Evolutionary conservation across 2,888 invertebrate species (phyloP).

Genomic region (Drosophila recens): DNA sequence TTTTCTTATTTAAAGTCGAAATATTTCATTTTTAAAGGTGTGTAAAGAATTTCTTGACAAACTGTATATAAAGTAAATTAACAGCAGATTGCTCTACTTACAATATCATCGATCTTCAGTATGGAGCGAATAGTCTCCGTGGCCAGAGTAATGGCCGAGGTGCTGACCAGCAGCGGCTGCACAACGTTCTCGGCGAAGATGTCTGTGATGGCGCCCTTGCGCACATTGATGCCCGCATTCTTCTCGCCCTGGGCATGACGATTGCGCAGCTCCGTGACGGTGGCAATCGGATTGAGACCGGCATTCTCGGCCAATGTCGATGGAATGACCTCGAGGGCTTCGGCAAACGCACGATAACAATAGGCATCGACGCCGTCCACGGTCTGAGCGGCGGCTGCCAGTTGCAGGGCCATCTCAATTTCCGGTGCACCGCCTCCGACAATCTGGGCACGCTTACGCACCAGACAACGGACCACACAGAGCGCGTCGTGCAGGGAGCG

Average conservation of each 20-base stretch:
- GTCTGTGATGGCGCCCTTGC: constrained; percentile 98
- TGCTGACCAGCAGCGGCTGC: constrained; percentile 98
- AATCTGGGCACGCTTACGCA: constrained; percentile 95
- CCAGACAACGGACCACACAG: constrained; percentile 97
- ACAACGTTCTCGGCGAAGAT: constrained; percentile 98
- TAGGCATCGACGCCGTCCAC: constrained; percentile 97
- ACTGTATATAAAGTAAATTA: too few species aligned
- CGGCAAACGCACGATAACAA: constrained; percentile 97
- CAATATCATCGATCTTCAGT: constrained; percentile 99
- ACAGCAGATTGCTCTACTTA: too few species aligned
- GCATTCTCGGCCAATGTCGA: constrained; percentile 95
- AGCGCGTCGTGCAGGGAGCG: constrained; percentile 96
- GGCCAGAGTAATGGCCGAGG: constrained; percentile 96
- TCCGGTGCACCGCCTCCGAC: constrained; percentile 99
- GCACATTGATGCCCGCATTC: constrained; percentile 97
- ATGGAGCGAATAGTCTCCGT: constrained; percentile 99
- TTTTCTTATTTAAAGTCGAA: too few species aligned
- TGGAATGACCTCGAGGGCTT: constrained; percentile 97
- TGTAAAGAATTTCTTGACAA: too few species aligned
- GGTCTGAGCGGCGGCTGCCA: constrained; percentile 92
- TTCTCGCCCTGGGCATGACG: constrained; percentile 95
- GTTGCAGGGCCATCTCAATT: constrained; percentile 94
- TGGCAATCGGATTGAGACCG: constrained; percentile 96
- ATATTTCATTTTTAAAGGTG: too few species aligned
- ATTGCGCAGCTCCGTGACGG: constrained; percentile 98